Evolutionary conservation across 2,888 invertebrate genomes (phyloP).

Genomic region (Sinhomidia bicolor): DNA sequence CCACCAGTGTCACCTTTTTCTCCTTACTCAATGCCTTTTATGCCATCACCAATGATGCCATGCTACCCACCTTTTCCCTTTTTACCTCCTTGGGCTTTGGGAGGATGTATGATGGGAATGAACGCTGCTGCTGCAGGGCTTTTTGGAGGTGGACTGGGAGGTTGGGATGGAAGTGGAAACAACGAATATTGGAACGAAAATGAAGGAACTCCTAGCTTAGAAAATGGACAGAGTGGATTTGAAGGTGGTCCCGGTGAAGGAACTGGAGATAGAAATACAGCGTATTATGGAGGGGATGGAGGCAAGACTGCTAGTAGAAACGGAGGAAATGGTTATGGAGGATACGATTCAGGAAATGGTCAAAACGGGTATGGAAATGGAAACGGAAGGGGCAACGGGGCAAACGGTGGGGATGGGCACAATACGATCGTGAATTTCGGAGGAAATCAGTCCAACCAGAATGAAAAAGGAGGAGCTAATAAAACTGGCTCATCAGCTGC

Average conservation of each 20-base stretch:
- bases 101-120: background rate
- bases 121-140: background rate
- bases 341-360: too few relatives aligned
- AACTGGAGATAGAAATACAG: background rate
- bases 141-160: background rate
- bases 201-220: background rate
- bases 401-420: background rate
- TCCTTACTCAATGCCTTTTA: background rate
- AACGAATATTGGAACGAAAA: background rate
- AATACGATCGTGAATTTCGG: too few relatives aligned
- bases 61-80: background rate
- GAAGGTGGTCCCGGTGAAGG: background rate
- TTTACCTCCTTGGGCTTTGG: background rate
- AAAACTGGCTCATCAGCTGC: background rate
- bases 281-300: background rate
- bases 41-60: background rate
- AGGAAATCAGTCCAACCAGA: too few relatives aligned
- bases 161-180: background rate
- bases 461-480: too few relatives aligned
- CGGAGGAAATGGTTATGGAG: too few relatives aligned
- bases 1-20: too few relatives aligned
- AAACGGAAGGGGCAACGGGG: background rate
- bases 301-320: background rate
- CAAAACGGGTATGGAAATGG: background rate
- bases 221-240: background rate